Percentiles rank a stretch among this genome's conserved stretches.
These are phyloP conservation scores for Teinopalpus imperialis DNA, from an alignment of 2,888 invertebrate genomes.

Conservation along the genomic window DNA sequence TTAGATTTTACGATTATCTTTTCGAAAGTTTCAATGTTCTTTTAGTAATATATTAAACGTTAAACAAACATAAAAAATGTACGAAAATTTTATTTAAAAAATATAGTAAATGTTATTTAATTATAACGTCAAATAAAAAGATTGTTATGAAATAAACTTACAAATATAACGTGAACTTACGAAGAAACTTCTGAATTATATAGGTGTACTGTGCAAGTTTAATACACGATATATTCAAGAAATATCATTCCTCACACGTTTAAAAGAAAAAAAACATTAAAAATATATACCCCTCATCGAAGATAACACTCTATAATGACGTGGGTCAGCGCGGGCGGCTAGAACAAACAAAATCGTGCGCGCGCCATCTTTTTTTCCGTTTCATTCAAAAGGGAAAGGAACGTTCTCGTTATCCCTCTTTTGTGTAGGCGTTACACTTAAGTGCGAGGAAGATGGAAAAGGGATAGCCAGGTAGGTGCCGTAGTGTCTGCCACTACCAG, in stretches of 20 bases:
- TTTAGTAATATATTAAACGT: too few species aligned
- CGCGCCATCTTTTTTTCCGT: conserved; percentile 53
- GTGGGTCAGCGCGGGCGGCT: conserved; percentile 75
- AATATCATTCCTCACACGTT: conserved; percentile 76
- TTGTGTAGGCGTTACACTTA: conserved; percentile 22
- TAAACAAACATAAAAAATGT: too few species aligned
- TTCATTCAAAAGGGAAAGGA: conserved; percentile 48
- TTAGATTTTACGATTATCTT: too few species aligned
- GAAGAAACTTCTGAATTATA: conserved; percentile 26
- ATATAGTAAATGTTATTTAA: too few species aligned
- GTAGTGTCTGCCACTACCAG: conserved; percentile 67
- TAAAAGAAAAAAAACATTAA: conserved; percentile 63
- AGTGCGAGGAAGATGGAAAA: conserved; percentile 44
- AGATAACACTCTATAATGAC: conserved; percentile 79
- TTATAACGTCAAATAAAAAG: too few species aligned
- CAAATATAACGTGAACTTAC: too few species aligned
- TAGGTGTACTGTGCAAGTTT: conserved; percentile 50
- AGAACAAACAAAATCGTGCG: conserved; percentile 74
- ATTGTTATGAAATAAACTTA: too few species aligned
- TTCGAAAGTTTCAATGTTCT: too few species aligned
- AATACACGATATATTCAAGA: conserved; percentile 69
- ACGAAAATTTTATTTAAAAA: too few species aligned
- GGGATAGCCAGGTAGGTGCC: conserved; percentile 76
- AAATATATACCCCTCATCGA: conserved; percentile 74
- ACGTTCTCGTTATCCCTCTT: conserved; percentile 36